These are phyloP conservation scores for Laticauda laticaudata DNA, from an alignment of 2,113 vertebrate species.

Conservation along the genomic window DNA sequence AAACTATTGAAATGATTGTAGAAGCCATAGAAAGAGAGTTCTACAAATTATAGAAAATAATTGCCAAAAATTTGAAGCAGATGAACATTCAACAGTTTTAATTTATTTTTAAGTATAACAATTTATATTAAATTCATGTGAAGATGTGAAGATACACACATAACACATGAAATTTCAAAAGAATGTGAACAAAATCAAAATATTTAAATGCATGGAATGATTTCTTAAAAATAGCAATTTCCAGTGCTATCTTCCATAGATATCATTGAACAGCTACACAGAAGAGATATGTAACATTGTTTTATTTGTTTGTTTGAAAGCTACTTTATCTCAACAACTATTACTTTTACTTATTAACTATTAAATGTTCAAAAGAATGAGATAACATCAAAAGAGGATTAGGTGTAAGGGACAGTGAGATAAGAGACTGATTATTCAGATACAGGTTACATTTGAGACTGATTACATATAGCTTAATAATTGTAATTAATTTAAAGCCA, in stretches of 20 bases:
- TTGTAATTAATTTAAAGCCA: too few relatives aligned
- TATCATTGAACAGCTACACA: neutral
- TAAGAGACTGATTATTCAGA: too few relatives aligned
- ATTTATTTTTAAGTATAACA: neutral
- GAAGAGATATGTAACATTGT: neutral
- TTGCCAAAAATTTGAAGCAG: neutral
- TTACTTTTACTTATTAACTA: too few relatives aligned
- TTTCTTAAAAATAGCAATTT: neutral
- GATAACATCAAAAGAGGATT: too few relatives aligned
- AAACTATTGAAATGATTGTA: neutral
- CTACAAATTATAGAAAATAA: neutral
- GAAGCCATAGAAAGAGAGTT: neutral
- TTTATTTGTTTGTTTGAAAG: neutral
- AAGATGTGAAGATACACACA: neutral
- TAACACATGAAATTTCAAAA: neutral
- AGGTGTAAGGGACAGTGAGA: too few relatives aligned
- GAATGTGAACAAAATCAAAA: neutral
- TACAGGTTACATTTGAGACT: too few relatives aligned
- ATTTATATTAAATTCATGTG: neutral
- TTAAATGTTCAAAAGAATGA: too few relatives aligned
- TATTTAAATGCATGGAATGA: too few relatives aligned
- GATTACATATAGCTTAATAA: too few relatives aligned
- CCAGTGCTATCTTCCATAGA: neutral
- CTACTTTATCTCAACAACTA: too few relatives aligned
- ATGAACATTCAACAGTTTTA: neutral